Base-by-base conservation (phyloP, 2,797 vertebrate species). In the Pyrocephalus nanus region DNA sequence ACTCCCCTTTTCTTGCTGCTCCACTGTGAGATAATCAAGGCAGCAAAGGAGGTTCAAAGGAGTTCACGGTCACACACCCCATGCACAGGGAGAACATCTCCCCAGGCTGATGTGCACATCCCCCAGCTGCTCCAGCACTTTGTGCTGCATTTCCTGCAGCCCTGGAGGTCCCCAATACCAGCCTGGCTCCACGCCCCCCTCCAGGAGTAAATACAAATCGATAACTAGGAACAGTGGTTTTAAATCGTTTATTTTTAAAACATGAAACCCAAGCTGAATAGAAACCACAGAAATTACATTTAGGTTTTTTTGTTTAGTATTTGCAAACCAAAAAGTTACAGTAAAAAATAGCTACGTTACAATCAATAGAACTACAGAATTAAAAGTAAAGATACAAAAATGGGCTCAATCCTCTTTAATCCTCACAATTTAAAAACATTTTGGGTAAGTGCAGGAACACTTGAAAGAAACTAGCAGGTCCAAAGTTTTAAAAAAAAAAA, bases 251-350 rank as follows among this genome's bases (percentile, higher is more conserved):
- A 98, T 99, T 96, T 98, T 98, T 97, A 99, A 99, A 99, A 99
- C 99, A 99, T 98, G 97, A 98, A 99, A 98, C 98, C 98, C 98
- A 99, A 99, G 98, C 98, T 98, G 98, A 99, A 98, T 98, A 98
- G 97, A 98, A 99, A 99, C 98, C 98, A 99, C 99, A 99, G 98
- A 98, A 98, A 99, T 98, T 97, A 99, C 99, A 99, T 97, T 97
- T 98, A 99, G 98, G 97, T 97, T 98, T 98, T 97, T 97, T 97
- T 96, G 97, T 98, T 98, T 98, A 98, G 97, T 98, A 97, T 98
- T 97, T 97, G 98, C 97, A 98, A 98, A 99, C 98, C 98, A 98
- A 98, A 96, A 96, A 91, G 85, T 97, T 97, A 96, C 97, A 96
- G 95, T 98, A 97, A 98, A 97, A 96, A 97, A 98, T 95, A 95